These are phyloP conservation scores for Dryocosmus kuriphilus DNA, from an alignment of 2,888 invertebrate species.

Conservation along the genomic window DNA sequence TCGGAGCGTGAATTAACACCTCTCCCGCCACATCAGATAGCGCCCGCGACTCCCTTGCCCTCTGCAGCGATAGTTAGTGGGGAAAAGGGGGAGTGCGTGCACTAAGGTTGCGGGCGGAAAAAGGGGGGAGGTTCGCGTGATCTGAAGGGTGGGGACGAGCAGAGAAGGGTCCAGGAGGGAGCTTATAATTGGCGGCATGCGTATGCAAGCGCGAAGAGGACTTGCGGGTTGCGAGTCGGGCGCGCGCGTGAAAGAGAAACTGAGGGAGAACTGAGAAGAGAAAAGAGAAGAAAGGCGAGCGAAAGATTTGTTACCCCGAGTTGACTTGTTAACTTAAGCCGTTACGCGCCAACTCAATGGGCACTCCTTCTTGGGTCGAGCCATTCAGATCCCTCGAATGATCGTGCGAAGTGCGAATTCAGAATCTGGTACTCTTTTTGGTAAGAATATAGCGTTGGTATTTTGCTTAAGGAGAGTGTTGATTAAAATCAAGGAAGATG, in stretches of 20 bases:
- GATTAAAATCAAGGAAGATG: neutral
- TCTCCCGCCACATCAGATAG: slow-evolving; percentile 74
- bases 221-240: slow-evolving; percentile 9
- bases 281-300: slow-evolving; percentile 54
- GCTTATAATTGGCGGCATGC: slow-evolving; percentile 66
- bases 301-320: slow-evolving; percentile 61
- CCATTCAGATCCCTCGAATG: slow-evolving; percentile 26
- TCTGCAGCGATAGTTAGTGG: slow-evolving; percentile 45
- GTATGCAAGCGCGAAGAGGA: slow-evolving; percentile 55
- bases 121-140: neutral
- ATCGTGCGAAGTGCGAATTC: slow-evolving; percentile 17
- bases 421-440: neutral
- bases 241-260: slow-evolving; percentile 44
- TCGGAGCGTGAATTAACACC: slow-evolving; percentile 75
- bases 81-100: neutral
- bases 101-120: neutral
- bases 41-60: slow-evolving; percentile 62
- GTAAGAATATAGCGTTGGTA: neutral
- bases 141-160: neutral
- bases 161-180: slow-evolving; percentile 43
- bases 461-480: neutral
- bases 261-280: slow-evolving; percentile 29
- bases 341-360: slow-evolving; percentile 44
- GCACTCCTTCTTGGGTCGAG: slow-evolving; percentile 23
- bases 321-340: slow-evolving; percentile 54